Evolutionary conservation across 2,797 vertebrate genomes (phyloP), one percentile per base, ranked within the genome.

Genomic region (Bradypodion pumilum): DNA sequence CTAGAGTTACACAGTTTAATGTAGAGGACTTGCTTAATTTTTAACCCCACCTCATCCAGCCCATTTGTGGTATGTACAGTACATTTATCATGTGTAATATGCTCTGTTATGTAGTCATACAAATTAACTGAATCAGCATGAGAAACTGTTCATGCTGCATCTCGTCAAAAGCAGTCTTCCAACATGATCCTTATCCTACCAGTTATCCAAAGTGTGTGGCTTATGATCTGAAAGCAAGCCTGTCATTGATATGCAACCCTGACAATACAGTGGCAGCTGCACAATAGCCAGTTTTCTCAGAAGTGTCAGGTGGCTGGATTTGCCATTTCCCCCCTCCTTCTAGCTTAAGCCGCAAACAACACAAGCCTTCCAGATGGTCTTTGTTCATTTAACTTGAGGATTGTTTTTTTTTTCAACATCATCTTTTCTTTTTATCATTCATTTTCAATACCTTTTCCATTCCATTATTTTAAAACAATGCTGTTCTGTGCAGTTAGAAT

Each of bases 401-500:
- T 16, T 40, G 37, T 59, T 60, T 16, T n/a, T 88, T 16, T n/a
- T 86, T 82, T 80, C 59, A 85, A 60, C 21, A 23, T 49, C 1
- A 15, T 76, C 56, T 0, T 59, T 85, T 78, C 70, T 76, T 59
- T 1, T 2, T 1, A 23, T 76, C 60, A n/a, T 85, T 9, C 7
- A 9, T 75, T 74, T 15, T 63, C 66, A 70, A 70, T 42, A 75
- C 37, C 72, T 81, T 79, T 74, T 69, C 72, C 12, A 42, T 21
- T 62, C 8, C 72, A 16, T 88, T 62, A 42, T 56, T 85, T 84
- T 80, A 44, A 84, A 81, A 69, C 4, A 78, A 75, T 65, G 23
- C 49, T 73, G 7, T 82, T 75, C 27, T 10, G 40, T 81, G 19
- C 44, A 16, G 12, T 42, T 5, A 86, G 63, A 87, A 70, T 32